Conservation (phyloP, 2,888 invertebrate genomes). For the Eugnorisma glareosa region DNA sequence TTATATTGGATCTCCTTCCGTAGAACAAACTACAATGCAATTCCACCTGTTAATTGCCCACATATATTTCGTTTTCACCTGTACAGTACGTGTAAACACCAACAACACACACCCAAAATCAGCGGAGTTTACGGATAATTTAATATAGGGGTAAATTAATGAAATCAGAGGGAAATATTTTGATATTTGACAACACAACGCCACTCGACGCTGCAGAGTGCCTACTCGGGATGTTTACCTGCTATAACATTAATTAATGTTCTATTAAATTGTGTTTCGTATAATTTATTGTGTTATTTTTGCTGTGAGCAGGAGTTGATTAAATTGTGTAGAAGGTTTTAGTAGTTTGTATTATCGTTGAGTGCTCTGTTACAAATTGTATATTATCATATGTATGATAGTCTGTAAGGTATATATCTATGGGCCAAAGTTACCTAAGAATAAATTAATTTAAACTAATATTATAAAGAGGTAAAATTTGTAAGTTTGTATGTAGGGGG, state of each 20-base stretch:
- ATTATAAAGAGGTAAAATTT: too few relatives aligned
- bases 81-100: background rate
- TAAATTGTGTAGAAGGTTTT: background rate
- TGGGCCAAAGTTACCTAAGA: too few relatives aligned
- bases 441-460: too few relatives aligned
- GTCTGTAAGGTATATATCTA: too few relatives aligned
- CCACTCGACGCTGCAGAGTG: conserved; percentile 14
- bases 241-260: conserved; percentile 38
- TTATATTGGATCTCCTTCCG: background rate
- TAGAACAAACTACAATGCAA: background rate
- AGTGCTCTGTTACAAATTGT: too few relatives aligned
- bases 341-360: background rate
- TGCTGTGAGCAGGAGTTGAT: background rate
- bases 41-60: background rate
- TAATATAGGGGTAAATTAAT: conserved; percentile 45
- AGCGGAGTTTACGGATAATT: conserved; percentile 38
- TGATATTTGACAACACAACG: conserved; percentile 43
- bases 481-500: too few relatives aligned
- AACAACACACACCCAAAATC: conserved; percentile 23
- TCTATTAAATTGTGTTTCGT: conserved; percentile 16
- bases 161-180: conserved; percentile 45
- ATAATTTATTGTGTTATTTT: conserved; percentile 17
- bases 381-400: too few relatives aligned
- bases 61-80: conserved; percentile 12
- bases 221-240: conserved; percentile 29